Percentiles rank a stretch among this genome's conserved stretches.
phyloP scores from a whole-genome alignment of 2,888 invertebrate genomes.

The Dilophus febrilis region DNA sequence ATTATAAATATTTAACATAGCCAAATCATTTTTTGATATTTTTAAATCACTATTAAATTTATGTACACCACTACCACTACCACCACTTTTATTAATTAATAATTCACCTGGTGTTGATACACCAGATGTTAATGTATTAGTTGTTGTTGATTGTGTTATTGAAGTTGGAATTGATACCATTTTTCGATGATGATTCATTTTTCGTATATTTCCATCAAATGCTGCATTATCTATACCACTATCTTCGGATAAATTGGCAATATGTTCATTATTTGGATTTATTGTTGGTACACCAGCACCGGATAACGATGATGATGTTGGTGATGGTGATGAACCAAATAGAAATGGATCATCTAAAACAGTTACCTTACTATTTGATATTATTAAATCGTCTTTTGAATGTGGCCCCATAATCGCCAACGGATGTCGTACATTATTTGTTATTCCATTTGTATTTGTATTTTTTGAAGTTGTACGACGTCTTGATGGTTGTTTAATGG shows the following conservation, averaged over 20 bases:
- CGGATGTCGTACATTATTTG: neutral
- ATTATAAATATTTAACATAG: slow-evolving; percentile 23
- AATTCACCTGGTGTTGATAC: no score
- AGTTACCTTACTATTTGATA: slow-evolving; percentile 19
- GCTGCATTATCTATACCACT: slow-evolving; percentile 1
- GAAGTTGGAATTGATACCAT: neutral
- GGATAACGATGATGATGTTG: no score
- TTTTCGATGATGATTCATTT: neutral
- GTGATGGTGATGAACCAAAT: slow-evolving; percentile 26
- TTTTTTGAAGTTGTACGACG: slow-evolving; percentile 8
- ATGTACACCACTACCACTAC: no score
- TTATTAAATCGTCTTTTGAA: slow-evolving; percentile 13
- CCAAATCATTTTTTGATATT: slow-evolving; percentile 26
- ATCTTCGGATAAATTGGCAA: slow-evolving; percentile 5
- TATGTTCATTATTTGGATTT: slow-evolving; percentile 10
- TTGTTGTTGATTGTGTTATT: no score
- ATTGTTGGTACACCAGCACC: no score
- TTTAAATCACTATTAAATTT: slow-evolving; percentile 14
- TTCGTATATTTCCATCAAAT: neutral
- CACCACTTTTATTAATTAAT: no score
- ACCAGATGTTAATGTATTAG: no score
- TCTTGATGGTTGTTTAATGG: slow-evolving; percentile 17
- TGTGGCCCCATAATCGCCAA: no score
- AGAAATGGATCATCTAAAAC: slow-evolving; percentile 30
- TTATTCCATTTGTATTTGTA: neutral